phyloP scores from a whole-genome alignment of 1,140 invertebrate genomes.

The Heliconius himera region DNA sequence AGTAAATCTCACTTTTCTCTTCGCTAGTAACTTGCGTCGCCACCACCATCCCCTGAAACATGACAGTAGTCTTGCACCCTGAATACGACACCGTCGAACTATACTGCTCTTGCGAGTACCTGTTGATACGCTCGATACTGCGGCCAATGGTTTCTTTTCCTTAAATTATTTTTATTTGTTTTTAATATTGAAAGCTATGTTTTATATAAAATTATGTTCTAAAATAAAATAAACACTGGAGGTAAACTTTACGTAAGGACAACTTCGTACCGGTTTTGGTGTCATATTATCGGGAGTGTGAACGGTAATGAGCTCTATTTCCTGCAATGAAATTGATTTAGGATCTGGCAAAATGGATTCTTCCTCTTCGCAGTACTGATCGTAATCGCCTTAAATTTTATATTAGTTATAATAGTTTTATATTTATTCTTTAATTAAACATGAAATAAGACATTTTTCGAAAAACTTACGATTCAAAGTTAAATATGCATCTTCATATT shows the following conservation, averaged over 20 bases:
- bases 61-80: slow-evolving; percentile 58
- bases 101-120: slow-evolving; percentile 58
- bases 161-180: neutral
- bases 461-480: slow-evolving; percentile 65
- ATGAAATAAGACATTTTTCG: neutral
- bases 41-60: slow-evolving; percentile 70
- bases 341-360: slow-evolving; percentile 57
- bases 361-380: slow-evolving; percentile 65
- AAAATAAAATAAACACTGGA: neutral
- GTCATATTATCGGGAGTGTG: slow-evolving; percentile 23
- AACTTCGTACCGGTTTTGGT: neutral
- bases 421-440: neutral
- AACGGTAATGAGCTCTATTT: slow-evolving; percentile 57
- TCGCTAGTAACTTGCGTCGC: slow-evolving; percentile 58
- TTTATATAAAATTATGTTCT: neutral
- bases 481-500: slow-evolving; percentile 66
- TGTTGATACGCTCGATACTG: slow-evolving; percentile 49
- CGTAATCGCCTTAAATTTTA: slow-evolving; percentile 61
- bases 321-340: slow-evolving; percentile 59
- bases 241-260: neutral
- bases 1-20: slow-evolving; percentile 52
- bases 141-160: slow-evolving; percentile 46
- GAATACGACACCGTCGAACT: slow-evolving; percentile 59
- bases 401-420: no score
- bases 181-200: neutral